Evolutionary conservation across 1,140 invertebrate genomes (phyloP).

Genomic region (Acromyrmex echinatior): DNA sequence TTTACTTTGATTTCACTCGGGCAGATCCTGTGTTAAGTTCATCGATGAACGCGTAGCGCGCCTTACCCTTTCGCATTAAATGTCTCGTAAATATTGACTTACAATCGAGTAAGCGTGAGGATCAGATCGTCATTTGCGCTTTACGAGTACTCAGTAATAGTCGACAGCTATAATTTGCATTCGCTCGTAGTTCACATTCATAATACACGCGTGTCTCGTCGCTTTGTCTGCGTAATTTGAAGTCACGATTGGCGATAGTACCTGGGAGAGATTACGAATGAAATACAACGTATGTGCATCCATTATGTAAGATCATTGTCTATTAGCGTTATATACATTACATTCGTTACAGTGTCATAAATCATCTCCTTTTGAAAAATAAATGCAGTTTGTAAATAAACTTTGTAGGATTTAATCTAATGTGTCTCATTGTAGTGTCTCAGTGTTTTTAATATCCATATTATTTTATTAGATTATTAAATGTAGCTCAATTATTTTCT

Average conservation of each 20-base stretch:
- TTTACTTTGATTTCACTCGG: slow-evolving; percentile 49
- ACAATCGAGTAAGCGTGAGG: slow-evolving; percentile 63
- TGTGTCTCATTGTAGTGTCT: not conserved
- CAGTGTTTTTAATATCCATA: not conserved
- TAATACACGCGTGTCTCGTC: not conserved
- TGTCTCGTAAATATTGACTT: slow-evolving; percentile 73
- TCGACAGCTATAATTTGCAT: slow-evolving; percentile 65
- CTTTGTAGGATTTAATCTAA: not conserved
- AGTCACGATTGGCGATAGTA: not conserved
- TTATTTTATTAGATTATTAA: too few relatives aligned
- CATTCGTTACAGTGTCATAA: not conserved
- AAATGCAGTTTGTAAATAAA: not conserved
- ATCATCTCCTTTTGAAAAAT: not conserved
- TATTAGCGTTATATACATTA: not conserved
- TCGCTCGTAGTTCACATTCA: slow-evolving; percentile 51
- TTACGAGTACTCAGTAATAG: slow-evolving; percentile 50
- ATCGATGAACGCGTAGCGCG: not conserved
- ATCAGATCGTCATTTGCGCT: slow-evolving; percentile 67
- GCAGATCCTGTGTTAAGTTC: slow-evolving; percentile 28
- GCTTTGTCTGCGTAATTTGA: not conserved
- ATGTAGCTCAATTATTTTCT: too few relatives aligned
- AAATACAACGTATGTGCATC: slow-evolving; percentile 6
- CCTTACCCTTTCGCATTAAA: slow-evolving; percentile 65
- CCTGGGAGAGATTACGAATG: not conserved
- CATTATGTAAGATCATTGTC: not conserved